Conservation (phyloP, 64 coral and sea anemone genomes). For the Platygyra sinensis region DNA sequence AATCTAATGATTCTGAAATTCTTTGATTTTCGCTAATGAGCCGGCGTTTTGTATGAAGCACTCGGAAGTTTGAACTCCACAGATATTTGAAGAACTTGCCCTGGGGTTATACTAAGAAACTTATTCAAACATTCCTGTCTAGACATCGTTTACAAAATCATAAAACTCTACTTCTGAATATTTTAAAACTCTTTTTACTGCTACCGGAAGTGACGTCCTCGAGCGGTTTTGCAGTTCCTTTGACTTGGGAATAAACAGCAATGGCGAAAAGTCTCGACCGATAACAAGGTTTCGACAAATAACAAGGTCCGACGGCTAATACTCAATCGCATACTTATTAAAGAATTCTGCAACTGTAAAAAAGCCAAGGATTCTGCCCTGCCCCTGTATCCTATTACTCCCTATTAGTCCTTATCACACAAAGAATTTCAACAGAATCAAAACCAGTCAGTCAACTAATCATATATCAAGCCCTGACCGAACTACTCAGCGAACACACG, state of each 20-base stretch:
- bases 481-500: neutral
- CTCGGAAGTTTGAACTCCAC: neutral
- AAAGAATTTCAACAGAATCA: slow-evolving; percentile 12
- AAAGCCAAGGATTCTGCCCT: slow-evolving; percentile 36
- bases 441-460: slow-evolving; percentile 17
- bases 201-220: slow-evolving; percentile 24
- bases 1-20: neutral
- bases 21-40: neutral
- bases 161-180: neutral
- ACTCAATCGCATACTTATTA: neutral
- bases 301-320: neutral
- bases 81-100: neutral
- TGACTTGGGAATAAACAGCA: neutral
- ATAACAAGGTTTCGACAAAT: neutral
- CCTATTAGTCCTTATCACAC: slow-evolving; percentile 11
- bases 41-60: neutral
- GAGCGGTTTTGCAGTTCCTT: neutral
- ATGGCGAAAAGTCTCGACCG: neutral
- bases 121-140: neutral
- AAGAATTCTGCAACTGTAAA: slow-evolving; percentile 49
- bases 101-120: neutral
- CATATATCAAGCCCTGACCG: neutral
- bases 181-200: neutral
- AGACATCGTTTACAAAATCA: neutral
- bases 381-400: slow-evolving; percentile 24